These are phyloP conservation scores for Spheniscus mendiculus DNA, from an alignment of 2,113 vertebrate species.

Conservation along the genomic window DNA sequence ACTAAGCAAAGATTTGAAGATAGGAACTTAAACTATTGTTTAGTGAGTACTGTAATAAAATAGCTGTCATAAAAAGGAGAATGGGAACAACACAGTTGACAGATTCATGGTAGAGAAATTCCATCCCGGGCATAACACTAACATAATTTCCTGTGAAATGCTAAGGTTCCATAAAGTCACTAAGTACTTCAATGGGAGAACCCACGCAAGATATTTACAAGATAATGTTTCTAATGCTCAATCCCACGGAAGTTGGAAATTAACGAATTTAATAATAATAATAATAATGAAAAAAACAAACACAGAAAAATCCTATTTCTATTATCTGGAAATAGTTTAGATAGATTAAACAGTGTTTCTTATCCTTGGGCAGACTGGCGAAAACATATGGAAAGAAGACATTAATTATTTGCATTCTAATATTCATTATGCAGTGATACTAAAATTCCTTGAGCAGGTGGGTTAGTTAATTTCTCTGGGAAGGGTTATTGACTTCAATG, in stretches of 20 bases:
- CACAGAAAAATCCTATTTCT: not conserved
- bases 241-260: not conserved
- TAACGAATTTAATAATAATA: not conserved
- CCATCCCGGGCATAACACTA: not conserved
- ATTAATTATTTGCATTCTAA: not conserved
- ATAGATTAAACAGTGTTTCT: not conserved
- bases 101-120: constrained; percentile 43
- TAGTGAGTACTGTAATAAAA: constrained; percentile 17
- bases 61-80: constrained; percentile 15
- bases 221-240: not conserved
- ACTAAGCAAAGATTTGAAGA: not conserved
- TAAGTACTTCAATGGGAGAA: not conserved
- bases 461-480: not conserved
- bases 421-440: not conserved
- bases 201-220: not conserved
- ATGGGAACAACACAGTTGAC: not conserved
- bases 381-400: not conserved
- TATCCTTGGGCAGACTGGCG: not conserved
- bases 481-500: not conserved
- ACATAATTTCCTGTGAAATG: constrained; percentile 19
- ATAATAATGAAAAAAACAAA: not conserved
- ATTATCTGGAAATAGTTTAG: not conserved
- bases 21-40: not conserved
- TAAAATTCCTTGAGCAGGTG: not conserved
- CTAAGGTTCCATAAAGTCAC: not conserved